Base-by-base conservation (phyloP, 2,797 vertebrate species). In the Microchirus variegatus region DNA sequence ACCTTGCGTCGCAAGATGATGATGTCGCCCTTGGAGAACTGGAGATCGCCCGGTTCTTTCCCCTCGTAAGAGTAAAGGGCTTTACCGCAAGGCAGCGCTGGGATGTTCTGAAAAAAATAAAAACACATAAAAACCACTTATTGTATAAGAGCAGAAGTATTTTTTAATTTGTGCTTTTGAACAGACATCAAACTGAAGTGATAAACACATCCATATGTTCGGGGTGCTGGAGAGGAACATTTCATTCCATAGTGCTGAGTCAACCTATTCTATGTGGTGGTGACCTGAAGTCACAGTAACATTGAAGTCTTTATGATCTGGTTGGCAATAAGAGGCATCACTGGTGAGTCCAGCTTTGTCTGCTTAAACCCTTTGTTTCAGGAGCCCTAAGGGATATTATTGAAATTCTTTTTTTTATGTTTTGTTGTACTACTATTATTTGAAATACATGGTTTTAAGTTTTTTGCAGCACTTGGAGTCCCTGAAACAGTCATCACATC, bases 11-110 rank as follows among this genome's bases (percentile, higher is more conserved):
- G 92, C 80, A 99, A 90, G 83, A 98, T 96, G 83, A 99, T 97
- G 90, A 99, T 91, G 70, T 99, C 97, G 9, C 97, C 97, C 80
- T 99, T 98, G 85, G 92, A 94, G 80, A 98, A 98, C 82, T 96
- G 96, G 77, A 99, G 95, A 84, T 99, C 97, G 0, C 97, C 97
- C 0, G 97, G 96, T 80, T 99, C 97, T 63, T 98, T 98, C n/a
- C 96, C 97, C 71, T 99, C 96, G 0, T 98, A 98, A 0, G 94
- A 95, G 88, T 97, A 99, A 52, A 99, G 95, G 2, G 97, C 96
- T 91, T 98, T 98, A 59, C 96, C 96, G 0, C 94, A 98, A 19
- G 97, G 96, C 77, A 98, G 92, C 18, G 96, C 96, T 46, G 95
- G 95, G 69, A 95, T 89, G 47, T 90, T 96, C 97, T 99, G 91